These are phyloP conservation scores for Zaprionus ornatus DNA, from an alignment of 1,140 invertebrate species.

Conservation along the genomic window DNA sequence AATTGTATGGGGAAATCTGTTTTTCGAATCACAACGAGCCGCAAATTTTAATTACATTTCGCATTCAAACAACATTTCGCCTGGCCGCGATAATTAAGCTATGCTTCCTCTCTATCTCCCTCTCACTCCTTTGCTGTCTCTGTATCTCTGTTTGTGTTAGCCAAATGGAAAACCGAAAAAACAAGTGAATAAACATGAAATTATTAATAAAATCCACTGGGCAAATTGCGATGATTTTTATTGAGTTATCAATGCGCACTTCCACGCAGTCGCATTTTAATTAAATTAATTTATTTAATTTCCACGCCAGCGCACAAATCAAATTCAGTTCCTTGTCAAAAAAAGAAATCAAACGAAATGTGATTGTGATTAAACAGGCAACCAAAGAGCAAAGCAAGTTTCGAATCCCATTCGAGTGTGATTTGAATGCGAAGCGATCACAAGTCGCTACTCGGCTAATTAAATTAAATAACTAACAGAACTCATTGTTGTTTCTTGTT, in stretches of 20 bases:
- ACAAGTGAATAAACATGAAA: conserved; percentile 9
- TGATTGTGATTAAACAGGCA: not conserved
- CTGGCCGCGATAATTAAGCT: conserved; percentile 32
- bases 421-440: not conserved
- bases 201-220: conserved; percentile 25
- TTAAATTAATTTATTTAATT: conserved; percentile 56
- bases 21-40: conserved; percentile 30
- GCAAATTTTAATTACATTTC: conserved; percentile 60
- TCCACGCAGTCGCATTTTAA: conserved; percentile 27
- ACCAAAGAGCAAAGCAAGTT: not conserved
- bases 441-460: not conserved
- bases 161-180: conserved; percentile 18
- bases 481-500: not conserved
- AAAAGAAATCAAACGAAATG: not conserved
- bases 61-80: conserved; percentile 34
- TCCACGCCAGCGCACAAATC: conserved; percentile 11
- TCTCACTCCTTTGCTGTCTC: not conserved
- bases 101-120: not conserved
- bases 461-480: conserved; percentile 5
- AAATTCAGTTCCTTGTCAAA: conserved; percentile 17
- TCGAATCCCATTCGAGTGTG: not conserved
- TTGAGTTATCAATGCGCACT: conserved; percentile 31
- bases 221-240: conserved; percentile 34
- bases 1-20: conserved; percentile 33
- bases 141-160: conserved; percentile 12